Evolutionary conservation across 2,113 vertebrate genomes (phyloP).

Genomic region (Athene cunicularia): DNA sequence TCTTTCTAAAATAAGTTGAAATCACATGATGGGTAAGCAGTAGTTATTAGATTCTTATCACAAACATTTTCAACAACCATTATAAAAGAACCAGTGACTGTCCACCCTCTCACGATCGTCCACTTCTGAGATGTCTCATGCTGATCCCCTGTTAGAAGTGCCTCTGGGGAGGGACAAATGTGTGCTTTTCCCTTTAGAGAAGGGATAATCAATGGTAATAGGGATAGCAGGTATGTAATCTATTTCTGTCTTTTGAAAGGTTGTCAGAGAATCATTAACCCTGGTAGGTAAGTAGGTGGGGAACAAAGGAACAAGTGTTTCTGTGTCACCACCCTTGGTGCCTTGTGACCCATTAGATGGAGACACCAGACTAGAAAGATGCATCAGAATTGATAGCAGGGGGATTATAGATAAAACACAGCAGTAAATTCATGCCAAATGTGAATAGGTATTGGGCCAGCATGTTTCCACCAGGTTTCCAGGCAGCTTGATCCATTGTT

Average conservation of each 20-base stretch:
- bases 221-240: neutral
- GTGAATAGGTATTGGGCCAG: rapidly evolving
- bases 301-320: neutral
- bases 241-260: neutral
- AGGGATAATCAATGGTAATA: neutral
- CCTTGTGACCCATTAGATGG: neutral
- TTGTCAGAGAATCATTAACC: neutral
- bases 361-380: neutral
- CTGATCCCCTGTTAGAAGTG: neutral
- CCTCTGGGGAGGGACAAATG: neutral
- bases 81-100: neutral
- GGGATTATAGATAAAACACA: neutral
- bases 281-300: neutral
- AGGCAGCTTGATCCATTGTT: neutral
- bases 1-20: neutral
- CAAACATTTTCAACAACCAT: neutral
- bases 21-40: neutral
- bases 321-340: neutral
- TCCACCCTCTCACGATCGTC: neutral
- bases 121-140: neutral
- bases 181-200: neutral
- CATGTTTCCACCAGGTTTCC: neutral
- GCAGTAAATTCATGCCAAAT: neutral
- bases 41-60: neutral
- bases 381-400: neutral